Evolutionary conservation across 2,888 invertebrate species (phyloP).

Genomic region (Parnassius smintheus): DNA sequence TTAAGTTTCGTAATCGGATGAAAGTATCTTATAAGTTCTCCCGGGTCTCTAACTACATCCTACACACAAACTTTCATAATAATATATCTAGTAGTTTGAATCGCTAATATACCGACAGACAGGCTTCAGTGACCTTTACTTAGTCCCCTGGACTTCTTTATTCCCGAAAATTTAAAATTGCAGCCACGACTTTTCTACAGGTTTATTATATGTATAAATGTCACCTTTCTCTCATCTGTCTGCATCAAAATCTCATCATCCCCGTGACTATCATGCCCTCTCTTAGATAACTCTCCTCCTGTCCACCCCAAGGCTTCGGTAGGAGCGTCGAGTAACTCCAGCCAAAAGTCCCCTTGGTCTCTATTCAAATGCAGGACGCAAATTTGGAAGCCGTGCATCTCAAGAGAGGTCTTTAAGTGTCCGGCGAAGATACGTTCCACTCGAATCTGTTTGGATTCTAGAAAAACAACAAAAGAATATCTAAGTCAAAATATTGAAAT

Average conservation of each 20-base stretch:
- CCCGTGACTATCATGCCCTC: constrained; percentile 39
- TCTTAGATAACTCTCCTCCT: constrained; percentile 57
- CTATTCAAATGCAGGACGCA: constrained; percentile 83
- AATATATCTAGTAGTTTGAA: too few species aligned
- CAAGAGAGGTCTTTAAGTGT: constrained; percentile 86
- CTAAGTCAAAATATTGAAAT: too few species aligned
- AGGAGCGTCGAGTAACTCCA: constrained; percentile 78
- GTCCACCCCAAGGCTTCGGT: constrained; percentile 82
- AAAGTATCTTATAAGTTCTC: too few species aligned
- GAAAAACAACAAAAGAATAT: neutral
- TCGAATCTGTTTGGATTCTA: constrained; percentile 65
- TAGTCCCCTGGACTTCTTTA: too few species aligned
- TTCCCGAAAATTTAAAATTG: too few species aligned
- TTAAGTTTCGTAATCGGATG: too few species aligned
- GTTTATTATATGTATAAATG: neutral
- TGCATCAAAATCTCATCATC: constrained; percentile 56
- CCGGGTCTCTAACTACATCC: too few species aligned
- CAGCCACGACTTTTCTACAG: too few species aligned
- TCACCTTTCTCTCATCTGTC: constrained; percentile 51
- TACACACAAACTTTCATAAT: too few species aligned
- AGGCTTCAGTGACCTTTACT: too few species aligned
- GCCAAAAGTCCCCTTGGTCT: constrained; percentile 64
- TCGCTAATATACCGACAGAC: too few species aligned
- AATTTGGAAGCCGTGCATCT: constrained; percentile 89
- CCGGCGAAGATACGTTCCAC: constrained; percentile 80